These are phyloP conservation scores for Litocranius walleri DNA, from an alignment of 2,113 vertebrate species.

Conservation along the genomic window DNA sequence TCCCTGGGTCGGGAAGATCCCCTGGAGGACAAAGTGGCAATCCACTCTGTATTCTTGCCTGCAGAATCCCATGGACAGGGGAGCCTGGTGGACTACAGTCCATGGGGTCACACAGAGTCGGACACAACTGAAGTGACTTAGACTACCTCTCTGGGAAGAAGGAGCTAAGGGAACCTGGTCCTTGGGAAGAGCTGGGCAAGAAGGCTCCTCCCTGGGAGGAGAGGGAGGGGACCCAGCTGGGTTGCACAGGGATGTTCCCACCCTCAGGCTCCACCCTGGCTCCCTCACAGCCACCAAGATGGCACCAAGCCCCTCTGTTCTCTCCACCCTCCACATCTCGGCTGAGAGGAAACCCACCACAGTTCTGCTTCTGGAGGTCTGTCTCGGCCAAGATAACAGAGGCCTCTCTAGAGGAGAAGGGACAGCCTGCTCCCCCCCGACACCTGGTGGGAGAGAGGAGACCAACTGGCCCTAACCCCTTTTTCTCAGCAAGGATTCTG, in stretches of 20 bases:
- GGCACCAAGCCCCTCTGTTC: rapidly evolving
- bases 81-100: not conserved
- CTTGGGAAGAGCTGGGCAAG: no score
- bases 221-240: not conserved
- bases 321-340: rapidly evolving
- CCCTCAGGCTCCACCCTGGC: no score
- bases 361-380: rapidly evolving
- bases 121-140: not conserved
- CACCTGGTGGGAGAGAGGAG: not conserved
- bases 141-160: not conserved
- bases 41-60: not conserved
- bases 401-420: not conserved
- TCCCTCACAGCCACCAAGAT: not conserved
- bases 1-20: not conserved
- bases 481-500: not conserved
- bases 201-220: not conserved
- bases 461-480: not conserved
- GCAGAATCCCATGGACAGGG: not conserved
- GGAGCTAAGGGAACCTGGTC: no score
- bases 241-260: not conserved
- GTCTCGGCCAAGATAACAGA: not conserved
- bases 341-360: not conserved
- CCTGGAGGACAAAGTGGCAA: not conserved
- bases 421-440: no score
- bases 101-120: not conserved